Evolutionary conservation across 2,888 invertebrate species (phyloP).

Genomic region (Nephrotoma flavescens): DNA sequence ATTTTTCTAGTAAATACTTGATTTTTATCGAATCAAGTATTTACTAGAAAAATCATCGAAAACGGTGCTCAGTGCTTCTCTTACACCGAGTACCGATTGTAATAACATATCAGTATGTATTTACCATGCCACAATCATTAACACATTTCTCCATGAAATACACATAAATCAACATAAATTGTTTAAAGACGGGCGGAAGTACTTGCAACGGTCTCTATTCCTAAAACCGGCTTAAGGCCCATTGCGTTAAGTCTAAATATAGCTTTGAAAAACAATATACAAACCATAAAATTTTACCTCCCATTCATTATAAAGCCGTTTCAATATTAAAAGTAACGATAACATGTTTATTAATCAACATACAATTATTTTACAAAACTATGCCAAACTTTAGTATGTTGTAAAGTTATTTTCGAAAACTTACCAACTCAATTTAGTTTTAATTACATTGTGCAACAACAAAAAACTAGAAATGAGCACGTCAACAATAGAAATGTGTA

Average conservation of each 20-base stretch:
- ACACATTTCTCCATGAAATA: too few relatives aligned
- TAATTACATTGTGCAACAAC: neutral
- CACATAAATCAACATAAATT: too few relatives aligned
- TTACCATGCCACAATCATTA: too few relatives aligned
- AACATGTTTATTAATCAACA: neutral
- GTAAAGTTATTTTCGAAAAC: neutral
- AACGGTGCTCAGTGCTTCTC: too few relatives aligned
- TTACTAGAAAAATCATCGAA: too few relatives aligned
- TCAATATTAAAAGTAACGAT: neutral
- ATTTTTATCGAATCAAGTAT: too few relatives aligned
- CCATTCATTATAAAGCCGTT: neutral
- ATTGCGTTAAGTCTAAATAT: neutral
- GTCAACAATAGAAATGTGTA: neutral
- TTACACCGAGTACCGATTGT: too few relatives aligned
- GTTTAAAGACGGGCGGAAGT: too few relatives aligned
- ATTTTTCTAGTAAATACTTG: too few relatives aligned
- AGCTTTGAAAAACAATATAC: neutral
- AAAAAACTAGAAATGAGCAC: neutral
- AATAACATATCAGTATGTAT: too few relatives aligned
- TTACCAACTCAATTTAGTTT: neutral
- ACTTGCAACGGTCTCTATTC: too few relatives aligned
- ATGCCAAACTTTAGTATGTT: neutral
- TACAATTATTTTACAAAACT: neutral
- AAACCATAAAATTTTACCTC: neutral
- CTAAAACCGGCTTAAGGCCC: neutral